Conservation (phyloP, 2,888 invertebrate genomes). For the Hypena proboscidalis region DNA sequence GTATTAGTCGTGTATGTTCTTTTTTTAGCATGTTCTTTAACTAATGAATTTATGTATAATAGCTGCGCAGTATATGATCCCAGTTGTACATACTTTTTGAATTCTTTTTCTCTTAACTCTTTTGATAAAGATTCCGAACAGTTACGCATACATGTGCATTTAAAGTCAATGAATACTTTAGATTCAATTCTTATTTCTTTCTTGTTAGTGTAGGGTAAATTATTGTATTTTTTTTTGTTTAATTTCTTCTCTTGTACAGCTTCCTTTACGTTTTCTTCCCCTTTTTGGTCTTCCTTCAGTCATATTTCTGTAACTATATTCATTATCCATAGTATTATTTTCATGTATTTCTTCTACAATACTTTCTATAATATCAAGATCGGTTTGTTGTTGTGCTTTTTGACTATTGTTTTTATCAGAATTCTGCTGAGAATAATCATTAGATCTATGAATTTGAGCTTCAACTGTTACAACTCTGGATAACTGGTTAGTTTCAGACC, state of each 20-base stretch:
- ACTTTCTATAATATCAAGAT: no score
- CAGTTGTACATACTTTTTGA: slow-evolving; percentile 7
- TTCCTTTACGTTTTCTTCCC: slow-evolving; percentile 8
- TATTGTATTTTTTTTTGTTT: slow-evolving; percentile 11
- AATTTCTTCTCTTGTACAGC: slow-evolving; percentile 3
- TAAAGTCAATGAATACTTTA: slow-evolving; percentile 12
- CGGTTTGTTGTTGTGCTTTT: no score
- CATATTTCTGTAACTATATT: slow-evolving; percentile 3
- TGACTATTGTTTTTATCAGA: no score
- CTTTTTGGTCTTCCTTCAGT: slow-evolving; percentile 6
- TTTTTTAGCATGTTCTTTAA: slow-evolving; percentile 9
- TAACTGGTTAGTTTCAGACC: no score
- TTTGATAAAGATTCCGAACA: slow-evolving; percentile 10
- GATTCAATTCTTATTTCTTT: slow-evolving; percentile 9
- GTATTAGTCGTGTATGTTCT: slow-evolving; percentile 5
- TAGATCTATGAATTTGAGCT: no score
- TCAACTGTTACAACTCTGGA: no score
- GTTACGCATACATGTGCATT: slow-evolving; percentile 11
- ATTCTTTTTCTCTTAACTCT: slow-evolving; percentile 12
- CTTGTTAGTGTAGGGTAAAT: slow-evolving; percentile 9
- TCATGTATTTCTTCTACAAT: no score
- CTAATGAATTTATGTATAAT: slow-evolving; percentile 10
- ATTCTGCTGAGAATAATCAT: no score
- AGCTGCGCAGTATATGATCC: slow-evolving; percentile 10
- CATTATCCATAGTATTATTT: no score